phyloP scores from a whole-genome alignment of 2,888 invertebrate genomes.

The Chloroclystis v-ata region DNA sequence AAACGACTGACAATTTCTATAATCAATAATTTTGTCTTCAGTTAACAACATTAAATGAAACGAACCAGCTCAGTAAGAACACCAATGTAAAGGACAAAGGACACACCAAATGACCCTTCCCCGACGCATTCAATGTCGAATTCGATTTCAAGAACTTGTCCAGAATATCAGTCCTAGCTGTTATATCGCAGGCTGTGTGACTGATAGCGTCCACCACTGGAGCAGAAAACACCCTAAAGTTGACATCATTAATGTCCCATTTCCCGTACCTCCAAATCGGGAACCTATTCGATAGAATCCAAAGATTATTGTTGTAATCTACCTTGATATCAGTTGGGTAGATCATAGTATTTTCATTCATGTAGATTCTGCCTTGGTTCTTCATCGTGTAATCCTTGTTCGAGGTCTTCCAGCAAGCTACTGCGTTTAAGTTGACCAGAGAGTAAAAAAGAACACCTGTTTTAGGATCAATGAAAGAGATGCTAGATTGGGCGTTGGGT shows the following conservation, averaged over 20 bases:
- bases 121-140: slow-evolving; percentile 36
- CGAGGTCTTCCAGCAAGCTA: slow-evolving; percentile 87
- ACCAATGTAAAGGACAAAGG: slow-evolving; percentile 40
- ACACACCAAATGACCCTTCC: slow-evolving; percentile 33
- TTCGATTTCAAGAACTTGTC: slow-evolving; percentile 63
- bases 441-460: slow-evolving; percentile 87
- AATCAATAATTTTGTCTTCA: slow-evolving; percentile 5
- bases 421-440: slow-evolving; percentile 84
- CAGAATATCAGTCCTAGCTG: slow-evolving; percentile 75
- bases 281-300: slow-evolving; percentile 85
- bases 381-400: slow-evolving; percentile 82
- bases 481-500: slow-evolving; percentile 84
- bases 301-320: slow-evolving; percentile 82
- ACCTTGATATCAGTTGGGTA: slow-evolving; percentile 89
- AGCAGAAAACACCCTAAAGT: slow-evolving; percentile 84
- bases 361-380: slow-evolving; percentile 84
- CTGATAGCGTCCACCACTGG: slow-evolving; percentile 83
- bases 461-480: slow-evolving; percentile 83
- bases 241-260: slow-evolving; percentile 80
- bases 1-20: too few relatives aligned
- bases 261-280: slow-evolving; percentile 84
- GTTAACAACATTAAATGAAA: slow-evolving; percentile 30
- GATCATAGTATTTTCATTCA: slow-evolving; percentile 84
- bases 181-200: slow-evolving; percentile 84
- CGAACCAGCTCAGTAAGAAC: slow-evolving; percentile 39